Percentiles rank a stretch among this genome's conserved stretches.
These are phyloP conservation scores for Odontocolon sp. DNA, from an alignment of 2,888 invertebrate species.

Conservation along the genomic window DNA sequence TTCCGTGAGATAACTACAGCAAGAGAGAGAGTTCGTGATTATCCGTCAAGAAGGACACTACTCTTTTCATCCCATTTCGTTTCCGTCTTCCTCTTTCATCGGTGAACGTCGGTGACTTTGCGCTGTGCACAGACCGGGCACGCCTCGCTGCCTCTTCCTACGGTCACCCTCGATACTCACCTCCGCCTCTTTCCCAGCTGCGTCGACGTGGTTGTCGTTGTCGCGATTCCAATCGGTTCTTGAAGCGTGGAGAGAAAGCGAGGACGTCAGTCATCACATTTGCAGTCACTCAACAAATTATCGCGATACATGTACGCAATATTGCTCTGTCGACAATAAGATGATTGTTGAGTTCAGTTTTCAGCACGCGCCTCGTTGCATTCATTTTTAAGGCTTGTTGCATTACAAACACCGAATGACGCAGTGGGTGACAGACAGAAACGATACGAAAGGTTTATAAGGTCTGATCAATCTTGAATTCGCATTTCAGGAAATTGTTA, in stretches of 20 bases:
- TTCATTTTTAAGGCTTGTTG: background rate
- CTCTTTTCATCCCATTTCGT: background rate
- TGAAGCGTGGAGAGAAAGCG: background rate
- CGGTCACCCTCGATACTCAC: background rate
- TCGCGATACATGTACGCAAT: background rate
- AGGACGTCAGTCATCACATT: background rate
- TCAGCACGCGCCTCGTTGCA: background rate
- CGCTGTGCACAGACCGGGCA: background rate
- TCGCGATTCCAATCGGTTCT: conserved; percentile 3
- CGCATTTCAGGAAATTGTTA: conserved; percentile 11
- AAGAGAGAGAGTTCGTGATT: background rate
- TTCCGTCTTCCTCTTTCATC: background rate
- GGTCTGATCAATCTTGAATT: conserved; percentile 51
- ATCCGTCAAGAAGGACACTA: background rate
- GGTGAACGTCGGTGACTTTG: background rate
- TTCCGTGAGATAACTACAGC: background rate
- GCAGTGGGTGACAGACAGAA: background rate
- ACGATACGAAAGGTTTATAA: background rate
- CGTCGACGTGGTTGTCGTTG: background rate
- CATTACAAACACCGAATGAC: background rate
- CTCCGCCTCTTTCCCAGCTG: conserved; percentile 1
- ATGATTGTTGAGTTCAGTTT: background rate
- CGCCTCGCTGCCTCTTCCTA: conserved; percentile 4
- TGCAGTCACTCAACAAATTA: conserved; percentile 5
- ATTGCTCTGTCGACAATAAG: background rate